Evolutionary conservation across 2,113 vertebrate species (phyloP), one percentile per base, ranked within the genome.

Genomic region (Microtus montanus): DNA sequence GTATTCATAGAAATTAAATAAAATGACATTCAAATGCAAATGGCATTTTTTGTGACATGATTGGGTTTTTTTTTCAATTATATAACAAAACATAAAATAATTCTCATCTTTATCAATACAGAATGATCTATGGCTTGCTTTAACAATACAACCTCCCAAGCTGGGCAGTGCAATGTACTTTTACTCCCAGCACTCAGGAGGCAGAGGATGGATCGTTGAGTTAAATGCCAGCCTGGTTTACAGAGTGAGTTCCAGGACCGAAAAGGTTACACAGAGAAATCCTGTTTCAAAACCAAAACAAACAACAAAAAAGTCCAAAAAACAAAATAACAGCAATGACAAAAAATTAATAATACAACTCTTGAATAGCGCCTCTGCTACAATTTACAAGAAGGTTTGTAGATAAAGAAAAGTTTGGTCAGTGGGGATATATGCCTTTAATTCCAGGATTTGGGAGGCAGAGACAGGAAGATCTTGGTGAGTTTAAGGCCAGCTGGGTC

Each of bases 21-120:
- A 96, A 84, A 90, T 63, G 63, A 91, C 52, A 86, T 28, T 75
- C 38, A 71, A 89, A 89, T 58, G 30, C 5, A 82, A 86, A 71
- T 24, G 4, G 0, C 33, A 8, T 80, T 88, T 83, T 91, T 92
- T 80, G 63, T 79, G 47, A 11, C 68, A 11, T 3, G 12, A 82
- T 26, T 86, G 70, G 5, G 1, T 80, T 90, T 80, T 90, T 80
- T 90, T 79, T 90, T 54, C 66, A 54, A 89, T 86, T 80, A 49
- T 26, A 54, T 80, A 91, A 61, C 24, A 54, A 75, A 89, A 64
- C 28, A 24, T 13, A 49, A 64, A 78, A 54, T 38, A 28, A 20
- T 28, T 92, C 22, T 44, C 70, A 73, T 73, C 10, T 88, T 94
- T 90, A 88, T 78, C 63, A 66, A 52, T 52, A 71, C 10, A 92